These are phyloP conservation scores for Pampusana beccarii DNA, from an alignment of 2,113 vertebrate genomes.

Conservation along the genomic window DNA sequence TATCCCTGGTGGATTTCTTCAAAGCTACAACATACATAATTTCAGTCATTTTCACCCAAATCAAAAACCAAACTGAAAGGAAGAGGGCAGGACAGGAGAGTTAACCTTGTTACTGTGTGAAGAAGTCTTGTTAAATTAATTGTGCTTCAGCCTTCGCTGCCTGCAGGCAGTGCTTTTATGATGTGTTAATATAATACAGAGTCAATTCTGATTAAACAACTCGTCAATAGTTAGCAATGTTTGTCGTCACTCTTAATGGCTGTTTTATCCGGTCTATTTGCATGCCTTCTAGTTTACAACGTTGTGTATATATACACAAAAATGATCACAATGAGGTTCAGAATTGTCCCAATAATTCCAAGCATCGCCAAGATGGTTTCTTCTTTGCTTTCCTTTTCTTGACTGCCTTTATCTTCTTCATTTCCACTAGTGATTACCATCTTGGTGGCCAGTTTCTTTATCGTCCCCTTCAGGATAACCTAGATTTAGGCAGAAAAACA, in stretches of 20 bases:
- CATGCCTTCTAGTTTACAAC: conserved; percentile 74
- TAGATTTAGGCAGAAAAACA: conserved; percentile 69
- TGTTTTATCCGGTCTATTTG: conserved; percentile 1
- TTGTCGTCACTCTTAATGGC: conserved; percentile 44
- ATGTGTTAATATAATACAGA: conserved; percentile 64
- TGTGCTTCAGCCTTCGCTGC: conserved; percentile 75
- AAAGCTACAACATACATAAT: conserved; percentile 34
- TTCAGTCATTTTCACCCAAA: conserved; percentile 26
- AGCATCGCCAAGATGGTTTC: conserved; percentile 95
- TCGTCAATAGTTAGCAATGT: conserved; percentile 36
- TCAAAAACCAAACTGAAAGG: background rate
- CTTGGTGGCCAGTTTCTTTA: conserved; percentile 90
- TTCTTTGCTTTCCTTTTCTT: conserved; percentile 95
- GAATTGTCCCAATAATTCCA: conserved; percentile 95
- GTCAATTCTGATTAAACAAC: conserved; percentile 48
- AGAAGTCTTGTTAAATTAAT: conserved; percentile 71
- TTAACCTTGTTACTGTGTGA: conserved; percentile 55
- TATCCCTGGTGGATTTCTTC: conserved; percentile 11
- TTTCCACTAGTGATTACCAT: conserved; percentile 93
- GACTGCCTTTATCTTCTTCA: conserved; percentile 92
- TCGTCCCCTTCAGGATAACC: conserved; percentile 85
- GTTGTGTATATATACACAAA: conserved; percentile 99
- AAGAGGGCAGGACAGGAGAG: background rate
- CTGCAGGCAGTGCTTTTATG: conserved; percentile 38
- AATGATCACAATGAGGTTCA: conserved; percentile 96